A percentile compares a stretch with the other conserved stretches of the same genome.
These are phyloP conservation scores for Petrocephalus zakoni DNA, from an alignment of 2,113 vertebrate species.

Conservation along the genomic window DNA sequence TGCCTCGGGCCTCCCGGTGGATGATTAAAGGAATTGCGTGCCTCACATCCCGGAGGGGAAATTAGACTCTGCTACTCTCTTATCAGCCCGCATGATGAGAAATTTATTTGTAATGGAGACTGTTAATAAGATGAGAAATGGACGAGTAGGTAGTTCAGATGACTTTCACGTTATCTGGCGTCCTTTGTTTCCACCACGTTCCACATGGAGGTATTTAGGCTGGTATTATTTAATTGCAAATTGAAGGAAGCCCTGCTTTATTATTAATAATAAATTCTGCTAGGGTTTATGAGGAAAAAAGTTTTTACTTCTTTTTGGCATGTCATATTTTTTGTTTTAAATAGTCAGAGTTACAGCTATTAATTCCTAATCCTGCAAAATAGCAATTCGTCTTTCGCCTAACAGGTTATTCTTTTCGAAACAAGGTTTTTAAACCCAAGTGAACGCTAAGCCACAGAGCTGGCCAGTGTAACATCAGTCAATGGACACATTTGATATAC, in stretches of 20 bases:
- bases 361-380: background rate
- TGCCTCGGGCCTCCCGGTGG: background rate
- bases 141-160: background rate
- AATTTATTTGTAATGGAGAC: background rate
- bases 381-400: background rate
- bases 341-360: background rate
- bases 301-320: background rate
- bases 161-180: background rate
- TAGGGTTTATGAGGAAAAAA: background rate
- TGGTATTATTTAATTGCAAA: background rate
- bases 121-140: constrained; percentile 2
- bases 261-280: background rate
- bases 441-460: background rate
- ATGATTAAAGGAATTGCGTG: background rate
- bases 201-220: background rate
- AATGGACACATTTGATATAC: background rate
- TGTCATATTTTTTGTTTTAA: background rate
- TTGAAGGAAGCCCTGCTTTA: background rate
- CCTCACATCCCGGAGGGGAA: background rate
- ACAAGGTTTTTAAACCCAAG: background rate
- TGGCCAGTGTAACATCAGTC: background rate
- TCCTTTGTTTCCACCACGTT: background rate
- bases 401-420: background rate
- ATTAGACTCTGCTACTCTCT: background rate
- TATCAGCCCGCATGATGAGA: background rate